These are phyloP conservation scores for Phymorhynchus buccinoides DNA, from an alignment of 1,140 invertebrate genomes.

Conservation along the genomic window DNA sequence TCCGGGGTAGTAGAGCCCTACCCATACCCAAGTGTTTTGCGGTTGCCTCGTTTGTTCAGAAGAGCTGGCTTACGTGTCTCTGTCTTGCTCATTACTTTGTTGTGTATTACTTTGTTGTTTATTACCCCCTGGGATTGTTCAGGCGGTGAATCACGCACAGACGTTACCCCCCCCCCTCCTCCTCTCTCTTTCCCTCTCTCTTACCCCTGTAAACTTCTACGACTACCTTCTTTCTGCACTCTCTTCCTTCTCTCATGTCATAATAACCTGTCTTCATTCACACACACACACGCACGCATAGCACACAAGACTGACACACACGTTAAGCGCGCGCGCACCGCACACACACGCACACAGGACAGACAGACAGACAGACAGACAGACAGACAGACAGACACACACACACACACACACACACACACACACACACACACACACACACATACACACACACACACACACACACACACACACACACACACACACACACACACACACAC, in stretches of 20 bases:
- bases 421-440: neutral
- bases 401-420: conserved; percentile 25
- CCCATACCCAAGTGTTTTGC: too few species aligned
- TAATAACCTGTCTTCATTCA: too few species aligned
- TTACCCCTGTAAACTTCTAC: neutral
- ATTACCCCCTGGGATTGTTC: too few species aligned
- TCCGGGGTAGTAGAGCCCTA: too few species aligned
- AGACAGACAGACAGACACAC: conserved; percentile 2
- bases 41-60: too few species aligned
- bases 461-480: neutral
- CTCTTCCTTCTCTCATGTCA: neutral
- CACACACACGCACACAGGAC: neutral
- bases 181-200: neutral
- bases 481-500: neutral
- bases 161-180: too few species aligned
- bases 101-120: too few species aligned
- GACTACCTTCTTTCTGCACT: neutral
- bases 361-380: neutral
- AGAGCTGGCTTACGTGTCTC: too few species aligned
- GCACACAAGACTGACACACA: neutral
- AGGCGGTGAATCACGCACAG: too few species aligned
- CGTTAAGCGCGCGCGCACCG: too few species aligned
- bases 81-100: too few species aligned
- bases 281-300: neutral
- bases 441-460: neutral